phyloP scores from a whole-genome alignment of 2,888 invertebrate genomes.

The Argynnis bischoffii region DNA sequence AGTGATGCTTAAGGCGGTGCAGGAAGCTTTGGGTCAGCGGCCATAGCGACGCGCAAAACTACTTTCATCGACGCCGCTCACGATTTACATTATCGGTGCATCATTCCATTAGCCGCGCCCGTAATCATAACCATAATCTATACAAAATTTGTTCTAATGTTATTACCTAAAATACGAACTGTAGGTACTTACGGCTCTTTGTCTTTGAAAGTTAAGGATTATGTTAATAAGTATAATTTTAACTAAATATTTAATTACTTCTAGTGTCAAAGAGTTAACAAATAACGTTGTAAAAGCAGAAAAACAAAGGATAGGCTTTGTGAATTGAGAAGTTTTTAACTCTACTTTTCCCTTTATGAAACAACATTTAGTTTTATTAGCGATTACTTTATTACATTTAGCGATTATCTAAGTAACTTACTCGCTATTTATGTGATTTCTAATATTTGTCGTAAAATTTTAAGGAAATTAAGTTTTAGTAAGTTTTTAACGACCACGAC shows the following conservation, averaged over 20 bases:
- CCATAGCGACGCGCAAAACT: slow-evolving; percentile 43
- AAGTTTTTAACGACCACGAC: slow-evolving; percentile 30
- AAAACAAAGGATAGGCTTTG: not conserved
- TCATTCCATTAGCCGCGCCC: slow-evolving; percentile 44
- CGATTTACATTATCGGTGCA: slow-evolving; percentile 46
- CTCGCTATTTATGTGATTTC: slow-evolving; percentile 19
- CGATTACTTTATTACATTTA: slow-evolving; percentile 8
- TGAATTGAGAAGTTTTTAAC: not conserved
- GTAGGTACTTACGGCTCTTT: not conserved
- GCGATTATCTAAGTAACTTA: slow-evolving; percentile 21
- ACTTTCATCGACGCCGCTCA: slow-evolving; percentile 49
- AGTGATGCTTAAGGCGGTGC: slow-evolving; percentile 37
- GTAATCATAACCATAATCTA: slow-evolving; percentile 40
- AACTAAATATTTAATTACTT: too few species aligned
- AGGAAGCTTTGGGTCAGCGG: slow-evolving; percentile 42
- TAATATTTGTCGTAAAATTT: slow-evolving; percentile 33
- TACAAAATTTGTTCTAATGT: slow-evolving; percentile 35
- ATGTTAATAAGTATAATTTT: too few species aligned
- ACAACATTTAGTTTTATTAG: slow-evolving; percentile 11
- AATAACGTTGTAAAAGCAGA: not conserved
- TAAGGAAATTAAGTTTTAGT: slow-evolving; percentile 28
- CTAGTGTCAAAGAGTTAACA: too few species aligned
- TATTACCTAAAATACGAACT: slow-evolving; percentile 34
- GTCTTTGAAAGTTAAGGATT: too few species aligned
- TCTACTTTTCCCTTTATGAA: slow-evolving; percentile 10